These are phyloP conservation scores for Camponotus pennsylvanicus DNA, from an alignment of 1,140 invertebrate species.

Conservation along the genomic window DNA sequence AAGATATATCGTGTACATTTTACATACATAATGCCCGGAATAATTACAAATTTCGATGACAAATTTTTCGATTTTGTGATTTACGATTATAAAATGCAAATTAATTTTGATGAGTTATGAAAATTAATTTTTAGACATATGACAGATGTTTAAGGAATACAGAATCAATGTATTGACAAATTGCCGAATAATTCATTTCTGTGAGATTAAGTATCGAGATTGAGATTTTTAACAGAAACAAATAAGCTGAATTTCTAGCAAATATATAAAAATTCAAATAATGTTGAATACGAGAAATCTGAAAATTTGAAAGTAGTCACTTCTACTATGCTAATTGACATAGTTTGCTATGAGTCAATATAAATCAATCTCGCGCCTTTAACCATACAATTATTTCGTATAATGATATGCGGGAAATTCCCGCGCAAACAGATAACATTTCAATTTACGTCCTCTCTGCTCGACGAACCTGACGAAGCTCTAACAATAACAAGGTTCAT, in stretches of 20 bases:
- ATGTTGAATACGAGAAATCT: background rate
- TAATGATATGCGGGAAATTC: background rate
- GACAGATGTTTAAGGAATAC: background rate
- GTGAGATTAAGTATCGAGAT: background rate
- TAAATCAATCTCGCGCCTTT: background rate
- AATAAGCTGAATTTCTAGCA: background rate
- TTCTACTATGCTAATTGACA: background rate
- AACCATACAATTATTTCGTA: background rate
- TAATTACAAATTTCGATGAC: background rate
- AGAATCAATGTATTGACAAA: background rate
- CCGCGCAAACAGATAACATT: background rate
- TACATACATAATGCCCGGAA: background rate
- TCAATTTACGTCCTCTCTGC: background rate
- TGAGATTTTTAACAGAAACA: background rate
- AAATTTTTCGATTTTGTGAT: background rate
- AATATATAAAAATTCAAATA: slow-evolving; percentile 12
- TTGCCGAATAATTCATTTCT: background rate
- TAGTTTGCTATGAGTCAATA: background rate
- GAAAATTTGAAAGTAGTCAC: background rate
- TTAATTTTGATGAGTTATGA: background rate
- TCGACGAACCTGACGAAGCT: slow-evolving; percentile 12
- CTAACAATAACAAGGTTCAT: background rate
- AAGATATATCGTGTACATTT: background rate
- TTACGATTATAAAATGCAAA: slow-evolving; percentile 7
- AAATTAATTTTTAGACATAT: background rate